Evolutionary conservation across 2,113 vertebrate genomes (phyloP).

Genomic region (Pedetes capensis): DNA sequence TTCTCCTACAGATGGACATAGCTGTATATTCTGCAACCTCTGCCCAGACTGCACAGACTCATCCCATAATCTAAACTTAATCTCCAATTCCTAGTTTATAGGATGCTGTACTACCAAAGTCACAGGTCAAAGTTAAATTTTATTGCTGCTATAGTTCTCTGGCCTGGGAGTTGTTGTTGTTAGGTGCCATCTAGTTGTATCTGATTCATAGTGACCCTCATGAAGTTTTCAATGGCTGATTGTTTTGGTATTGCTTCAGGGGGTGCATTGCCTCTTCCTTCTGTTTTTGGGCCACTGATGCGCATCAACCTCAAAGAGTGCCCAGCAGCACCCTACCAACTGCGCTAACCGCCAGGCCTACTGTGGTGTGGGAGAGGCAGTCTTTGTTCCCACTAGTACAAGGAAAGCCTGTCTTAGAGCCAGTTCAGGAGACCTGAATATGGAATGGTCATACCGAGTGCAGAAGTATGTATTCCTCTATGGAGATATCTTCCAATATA

Average conservation of each 20-base stretch:
- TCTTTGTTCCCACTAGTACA: background rate
- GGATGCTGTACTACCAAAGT: background rate
- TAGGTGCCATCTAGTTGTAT: too few relatives aligned
- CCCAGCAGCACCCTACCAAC: too few relatives aligned
- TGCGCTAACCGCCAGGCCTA: too few relatives aligned
- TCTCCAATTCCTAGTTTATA: background rate
- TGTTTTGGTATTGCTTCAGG: too few relatives aligned
- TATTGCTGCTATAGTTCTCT: background rate
- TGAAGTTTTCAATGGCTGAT: too few relatives aligned
- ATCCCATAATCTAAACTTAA: background rate
- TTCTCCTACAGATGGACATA: background rate
- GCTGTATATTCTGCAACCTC: background rate
- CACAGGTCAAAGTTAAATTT: background rate
- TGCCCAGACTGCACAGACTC: background rate
- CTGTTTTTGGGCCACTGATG: too few relatives aligned
- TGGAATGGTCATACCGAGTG: background rate
- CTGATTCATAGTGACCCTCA: too few relatives aligned
- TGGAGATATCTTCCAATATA: background rate
- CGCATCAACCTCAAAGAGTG: too few relatives aligned
- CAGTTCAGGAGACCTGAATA: background rate
- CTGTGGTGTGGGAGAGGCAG: background rate
- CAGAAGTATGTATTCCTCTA: background rate
- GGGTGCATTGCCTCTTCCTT: too few relatives aligned
- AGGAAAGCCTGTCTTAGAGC: background rate
- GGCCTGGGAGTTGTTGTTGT: too few relatives aligned